Evolutionary conservation across 2,113 vertebrate genomes (phyloP).

Genomic region (Podarcis raffonei): DNA sequence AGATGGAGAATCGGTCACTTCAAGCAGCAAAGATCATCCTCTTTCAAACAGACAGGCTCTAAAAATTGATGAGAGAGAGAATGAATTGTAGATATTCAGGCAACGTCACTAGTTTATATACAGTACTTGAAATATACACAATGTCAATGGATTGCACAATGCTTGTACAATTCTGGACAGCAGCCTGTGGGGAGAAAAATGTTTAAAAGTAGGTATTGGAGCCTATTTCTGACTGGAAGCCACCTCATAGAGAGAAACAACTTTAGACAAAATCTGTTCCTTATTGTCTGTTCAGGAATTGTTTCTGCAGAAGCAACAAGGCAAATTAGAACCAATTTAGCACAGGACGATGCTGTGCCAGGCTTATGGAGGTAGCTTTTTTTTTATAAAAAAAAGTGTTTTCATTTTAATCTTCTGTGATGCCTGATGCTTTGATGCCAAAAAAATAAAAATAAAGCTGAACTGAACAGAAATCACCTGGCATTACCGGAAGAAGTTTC

Average conservation of each 20-base stretch:
- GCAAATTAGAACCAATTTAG: neutral
- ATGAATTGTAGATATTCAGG: neutral
- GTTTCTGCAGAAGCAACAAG: neutral
- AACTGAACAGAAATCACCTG: neutral
- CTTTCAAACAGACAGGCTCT: slow-evolving; percentile 62
- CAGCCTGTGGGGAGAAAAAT: too few species aligned
- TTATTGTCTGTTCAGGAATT: neutral
- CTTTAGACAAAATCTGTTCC: neutral
- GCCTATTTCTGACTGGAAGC: neutral
- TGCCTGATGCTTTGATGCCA: neutral
- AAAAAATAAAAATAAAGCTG: neutral
- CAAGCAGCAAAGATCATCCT: slow-evolving; percentile 53
- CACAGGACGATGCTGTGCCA: neutral
- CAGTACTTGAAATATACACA: neutral
- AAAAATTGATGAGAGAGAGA: slow-evolving; percentile 29
- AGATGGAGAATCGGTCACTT: slow-evolving; percentile 44
- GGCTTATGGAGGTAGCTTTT: neutral
- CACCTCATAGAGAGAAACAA: neutral
- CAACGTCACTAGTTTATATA: neutral
- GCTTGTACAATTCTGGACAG: neutral
- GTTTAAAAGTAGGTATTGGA: neutral
- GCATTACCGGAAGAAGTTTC: neutral
- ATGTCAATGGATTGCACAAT: neutral
- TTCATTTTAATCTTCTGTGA: neutral
- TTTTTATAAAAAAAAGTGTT: neutral